Percentiles rank a stretch among this genome's conserved stretches.
phyloP scores from a whole-genome alignment of 2,797 vertebrate species.

The Bucorvus abyssinicus region DNA sequence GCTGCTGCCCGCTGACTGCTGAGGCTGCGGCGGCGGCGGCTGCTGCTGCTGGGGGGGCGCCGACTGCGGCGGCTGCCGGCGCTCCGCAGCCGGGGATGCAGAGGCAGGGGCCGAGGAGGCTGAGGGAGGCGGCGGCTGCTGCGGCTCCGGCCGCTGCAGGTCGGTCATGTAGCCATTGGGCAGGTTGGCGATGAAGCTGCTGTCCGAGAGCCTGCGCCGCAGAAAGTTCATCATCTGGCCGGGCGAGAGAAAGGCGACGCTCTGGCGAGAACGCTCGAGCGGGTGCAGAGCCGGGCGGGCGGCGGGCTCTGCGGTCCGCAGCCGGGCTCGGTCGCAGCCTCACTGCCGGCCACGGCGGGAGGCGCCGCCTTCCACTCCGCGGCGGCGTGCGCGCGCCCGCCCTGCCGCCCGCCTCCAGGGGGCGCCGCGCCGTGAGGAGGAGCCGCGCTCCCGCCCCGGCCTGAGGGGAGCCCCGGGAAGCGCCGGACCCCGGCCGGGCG shows the following conservation, averaged over 20 bases:
- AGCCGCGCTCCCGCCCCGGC: background rate
- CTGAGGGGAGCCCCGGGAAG: too few relatives aligned
- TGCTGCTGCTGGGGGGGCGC: conserved; percentile 63
- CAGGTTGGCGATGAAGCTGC: conserved; percentile 98
- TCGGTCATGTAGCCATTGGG: conserved; percentile 99
- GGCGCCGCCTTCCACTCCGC: background rate
- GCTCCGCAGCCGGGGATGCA: conserved; percentile 68
- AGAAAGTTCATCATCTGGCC: conserved; percentile 95
- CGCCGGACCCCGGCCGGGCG: too few relatives aligned
- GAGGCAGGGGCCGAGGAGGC: conserved; percentile 53
- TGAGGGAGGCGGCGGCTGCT: conserved; percentile 83
- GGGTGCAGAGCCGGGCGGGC: background rate
- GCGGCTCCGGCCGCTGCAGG: conserved; percentile 92
- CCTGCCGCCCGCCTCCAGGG: background rate
- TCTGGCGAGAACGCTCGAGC: too few relatives aligned
- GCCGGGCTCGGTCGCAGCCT: background rate
- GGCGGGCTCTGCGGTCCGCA: background rate
- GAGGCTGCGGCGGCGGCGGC: conserved; percentile 41
- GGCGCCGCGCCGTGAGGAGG: background rate
- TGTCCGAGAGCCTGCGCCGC: conserved; percentile 94
- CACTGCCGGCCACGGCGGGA: background rate
- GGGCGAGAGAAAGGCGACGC: background rate
- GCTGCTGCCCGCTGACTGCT: conserved; percentile 84
- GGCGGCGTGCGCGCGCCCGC: background rate
- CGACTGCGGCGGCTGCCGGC: conserved; percentile 78